Evolutionary conservation across 2,113 vertebrate species (phyloP).

Genomic region (Ceyx margarethae): DNA sequence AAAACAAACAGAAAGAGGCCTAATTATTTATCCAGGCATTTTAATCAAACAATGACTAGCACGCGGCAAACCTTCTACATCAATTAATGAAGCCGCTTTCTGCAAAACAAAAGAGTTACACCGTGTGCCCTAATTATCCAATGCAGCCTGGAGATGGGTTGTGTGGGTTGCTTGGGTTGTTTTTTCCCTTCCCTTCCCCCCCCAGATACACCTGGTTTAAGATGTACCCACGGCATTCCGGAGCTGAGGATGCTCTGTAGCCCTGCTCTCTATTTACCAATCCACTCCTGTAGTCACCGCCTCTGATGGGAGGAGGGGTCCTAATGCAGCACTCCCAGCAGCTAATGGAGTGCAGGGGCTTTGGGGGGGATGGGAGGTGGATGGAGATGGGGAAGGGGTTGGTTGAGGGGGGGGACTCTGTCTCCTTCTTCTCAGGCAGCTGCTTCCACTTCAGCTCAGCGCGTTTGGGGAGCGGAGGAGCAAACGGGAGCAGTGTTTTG

Average conservation of each 20-base stretch:
- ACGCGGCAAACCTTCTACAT: conserved; percentile 69
- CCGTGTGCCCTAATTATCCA: conserved; percentile 58
- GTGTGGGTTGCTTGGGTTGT: not conserved
- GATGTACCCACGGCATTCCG: not conserved
- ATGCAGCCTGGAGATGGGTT: conserved; percentile 34
- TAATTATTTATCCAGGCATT: conserved; percentile 77
- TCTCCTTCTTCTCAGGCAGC: conserved; percentile 73
- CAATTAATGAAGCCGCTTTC: conserved; percentile 74
- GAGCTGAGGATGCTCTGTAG: conserved; percentile 41
- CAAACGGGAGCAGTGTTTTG: not conserved
- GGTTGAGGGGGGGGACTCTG: not conserved
- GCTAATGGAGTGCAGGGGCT: conserved; percentile 76
- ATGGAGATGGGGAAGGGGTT: no score
- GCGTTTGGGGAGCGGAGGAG: conserved; percentile 70
- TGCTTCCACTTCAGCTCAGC: conserved; percentile 80
- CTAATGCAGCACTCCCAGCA: conserved; percentile 73
- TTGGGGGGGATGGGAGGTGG: not conserved
- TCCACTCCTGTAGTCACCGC: conserved; percentile 33
- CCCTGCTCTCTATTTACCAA: conserved; percentile 21
- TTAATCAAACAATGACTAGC: conserved; percentile 77
- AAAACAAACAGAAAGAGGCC: conserved; percentile 60
- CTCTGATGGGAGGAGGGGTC: conserved; percentile 73
- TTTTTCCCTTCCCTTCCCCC: accelerated
- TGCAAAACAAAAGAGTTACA: conserved; percentile 65
- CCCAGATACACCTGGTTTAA: conserved; percentile 34